phyloP scores from a whole-genome alignment of 2,113 vertebrate genomes.

The Ginglymostoma cirratum region DNA sequence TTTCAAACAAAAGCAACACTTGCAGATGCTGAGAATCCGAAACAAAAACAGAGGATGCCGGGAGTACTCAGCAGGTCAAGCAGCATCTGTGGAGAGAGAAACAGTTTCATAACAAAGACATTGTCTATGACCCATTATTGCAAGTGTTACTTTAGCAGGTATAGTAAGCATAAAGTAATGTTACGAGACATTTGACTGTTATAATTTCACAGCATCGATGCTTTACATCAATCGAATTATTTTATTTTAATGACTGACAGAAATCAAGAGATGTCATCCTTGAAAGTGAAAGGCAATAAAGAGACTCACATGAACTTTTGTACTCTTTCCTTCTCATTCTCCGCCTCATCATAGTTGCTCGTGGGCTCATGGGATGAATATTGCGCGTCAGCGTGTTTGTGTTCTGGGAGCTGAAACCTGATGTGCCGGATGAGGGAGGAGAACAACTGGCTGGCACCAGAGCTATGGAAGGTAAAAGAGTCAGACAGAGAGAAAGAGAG shows the following conservation, averaged over 20 bases:
- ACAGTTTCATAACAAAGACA: neutral
- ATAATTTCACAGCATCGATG: neutral
- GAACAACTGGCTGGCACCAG: conserved; percentile 81
- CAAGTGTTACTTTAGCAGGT: neutral
- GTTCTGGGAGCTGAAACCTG: conserved; percentile 76
- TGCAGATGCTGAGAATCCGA: neutral
- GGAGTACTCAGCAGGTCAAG: neutral
- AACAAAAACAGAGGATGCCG: neutral
- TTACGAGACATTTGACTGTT: neutral
- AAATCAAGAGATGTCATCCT: neutral
- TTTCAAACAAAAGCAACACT: neutral
- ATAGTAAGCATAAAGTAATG: neutral
- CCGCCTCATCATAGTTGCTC: conserved; percentile 67
- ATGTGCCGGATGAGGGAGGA: conserved; percentile 70
- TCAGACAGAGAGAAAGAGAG: neutral
- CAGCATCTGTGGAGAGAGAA: neutral
- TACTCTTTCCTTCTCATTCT: conserved; percentile 79
- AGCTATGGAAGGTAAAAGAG: conserved; percentile 55
- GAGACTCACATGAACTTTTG: conserved; percentile 78
- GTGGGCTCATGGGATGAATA: conserved; percentile 75
- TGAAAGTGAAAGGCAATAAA: neutral
- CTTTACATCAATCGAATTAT: neutral
- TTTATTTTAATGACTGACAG: neutral
- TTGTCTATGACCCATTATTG: neutral
- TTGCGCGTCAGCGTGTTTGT: conserved; percentile 75